These are phyloP conservation scores for Agrotis puta DNA, from an alignment of 2,888 invertebrate species.

Conservation along the genomic window DNA sequence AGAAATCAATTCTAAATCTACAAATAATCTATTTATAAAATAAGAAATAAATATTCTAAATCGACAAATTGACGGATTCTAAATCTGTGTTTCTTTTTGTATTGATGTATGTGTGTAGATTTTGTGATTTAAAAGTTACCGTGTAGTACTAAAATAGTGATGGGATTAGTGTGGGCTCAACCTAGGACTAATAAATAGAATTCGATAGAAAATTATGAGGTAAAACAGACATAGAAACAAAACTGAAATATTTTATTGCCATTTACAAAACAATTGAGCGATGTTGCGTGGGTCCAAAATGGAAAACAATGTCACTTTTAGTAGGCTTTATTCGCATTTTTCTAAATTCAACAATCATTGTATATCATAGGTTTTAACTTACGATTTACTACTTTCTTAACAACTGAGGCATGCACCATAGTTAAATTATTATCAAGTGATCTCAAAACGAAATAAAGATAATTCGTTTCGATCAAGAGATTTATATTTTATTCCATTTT, in stretches of 20 bases:
- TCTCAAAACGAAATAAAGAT: no score
- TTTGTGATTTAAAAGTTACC: constrained; percentile 25
- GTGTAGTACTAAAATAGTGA: not conserved
- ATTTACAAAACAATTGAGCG: not conserved
- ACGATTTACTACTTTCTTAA: no score
- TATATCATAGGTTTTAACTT: no score
- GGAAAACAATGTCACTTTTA: not conserved
- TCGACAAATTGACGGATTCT: not conserved
- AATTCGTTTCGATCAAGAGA: no score
- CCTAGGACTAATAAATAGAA: not conserved
- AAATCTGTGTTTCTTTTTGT: not conserved
- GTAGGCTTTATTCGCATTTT: no score
- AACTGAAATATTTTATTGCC: not conserved
- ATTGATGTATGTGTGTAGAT: not conserved
- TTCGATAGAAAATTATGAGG: not conserved
- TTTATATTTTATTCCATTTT: no score
- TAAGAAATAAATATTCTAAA: not conserved
- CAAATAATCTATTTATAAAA: not conserved
- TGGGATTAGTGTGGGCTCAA: not conserved
- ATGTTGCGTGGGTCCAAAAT: constrained; percentile 22
- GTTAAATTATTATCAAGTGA: no score
- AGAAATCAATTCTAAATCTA: not conserved
- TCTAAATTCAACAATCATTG: no score
- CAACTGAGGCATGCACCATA: no score
- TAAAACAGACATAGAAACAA: not conserved